Evolutionary conservation across 1,140 invertebrate genomes (phyloP), one percentile per base, ranked within the genome.

Genomic region (Phocides pigmalion): DNA sequence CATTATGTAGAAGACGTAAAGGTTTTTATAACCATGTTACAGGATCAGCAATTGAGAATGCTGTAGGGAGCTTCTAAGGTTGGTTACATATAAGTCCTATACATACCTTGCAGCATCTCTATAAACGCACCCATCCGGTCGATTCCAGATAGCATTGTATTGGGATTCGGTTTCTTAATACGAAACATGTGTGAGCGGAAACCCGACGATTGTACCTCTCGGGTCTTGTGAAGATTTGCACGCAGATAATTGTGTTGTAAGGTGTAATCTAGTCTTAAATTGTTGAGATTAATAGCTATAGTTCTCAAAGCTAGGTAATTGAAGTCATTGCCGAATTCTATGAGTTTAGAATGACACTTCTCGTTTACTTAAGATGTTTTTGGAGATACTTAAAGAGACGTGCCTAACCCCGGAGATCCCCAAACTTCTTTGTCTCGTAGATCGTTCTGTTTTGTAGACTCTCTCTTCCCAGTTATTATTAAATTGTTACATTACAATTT

Each of bases 121-220:
- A 61, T 61, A 59, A 59, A 35, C 42, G 56, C 9, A 47, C 56
- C 42, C 17, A n/a, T 35, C 14, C 42, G 14, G 3, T 46, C 41
- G 39, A 59, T 46, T 46, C 51, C 20, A 63, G 66, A 68, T 68
- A 68, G 35, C 64, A 61, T 66, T 61, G 56, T 59, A 37, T 35
- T 37, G 56, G 22, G 12, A 28, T 61, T 61, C 44, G 42, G 46
- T 61, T 49, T 49, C 56, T 59, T 58, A 58, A 58, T 35, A 47
- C 56, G 25, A 59, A 59, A 59, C 56, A 58, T 58, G 54, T 56
- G 53, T 58, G 53, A 59, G 56, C 56, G 56, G 56, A 59, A 59
- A 59, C 25, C 42, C 25, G 14, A 17, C 42, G 56, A 59, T 59
- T 59, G 56, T 44, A 58, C 22, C 37, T 20, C 53, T 44, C 42